Base-by-base conservation (phyloP, 1,140 invertebrate species). In the Penaeus vannamei region DNA sequence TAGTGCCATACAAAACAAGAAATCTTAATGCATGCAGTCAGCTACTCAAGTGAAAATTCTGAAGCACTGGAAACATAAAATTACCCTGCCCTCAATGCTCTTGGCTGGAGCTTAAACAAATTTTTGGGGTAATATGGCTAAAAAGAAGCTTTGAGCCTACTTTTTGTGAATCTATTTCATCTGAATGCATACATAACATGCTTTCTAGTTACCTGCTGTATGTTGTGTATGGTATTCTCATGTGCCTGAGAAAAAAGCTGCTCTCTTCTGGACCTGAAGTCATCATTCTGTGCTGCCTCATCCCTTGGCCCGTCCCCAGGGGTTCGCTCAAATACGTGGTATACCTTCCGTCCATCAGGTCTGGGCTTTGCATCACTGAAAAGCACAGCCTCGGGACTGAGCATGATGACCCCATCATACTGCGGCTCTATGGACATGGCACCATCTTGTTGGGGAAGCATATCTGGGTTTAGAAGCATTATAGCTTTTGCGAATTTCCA, bases 341-440 rank as follows among this genome's bases (percentile, higher is more conserved):
- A 90, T 12, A 90, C 85, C 59, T 86, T 90, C 59, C 89, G 86
- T 20, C 89, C 89, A 87, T 90, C 89, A 46, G 89, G 89, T 53
- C 89, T 79, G 12, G 89, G 89, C 81, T 86, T 86, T 8, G 89
- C 89, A 87, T 90, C 89, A 66, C 85, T 90, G 23, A 90, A 90
- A 22, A 90, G 46, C 61, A 90, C 84, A 26, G 72, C 85, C 85
- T 90, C 89, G 53, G 89, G 85, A 64, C 89, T 90, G 29, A 90
- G 81, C 89, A 90, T 90, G 22, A 90, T 86, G 32, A 90, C 89
- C 26, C 89, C 89, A 90, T 90, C 89, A 87, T 90, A 90, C 85
- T 86, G 85, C 4, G 89, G 89, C 46, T 90, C 85, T 84, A 90
- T 87, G 42, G 89, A 85, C 29, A 89, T 72, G 53, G 81, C 83